Evolutionary conservation across 2,113 vertebrate genomes (phyloP), one percentile per base, ranked within the genome.

Genomic region (Dromiciops gliroides): DNA sequence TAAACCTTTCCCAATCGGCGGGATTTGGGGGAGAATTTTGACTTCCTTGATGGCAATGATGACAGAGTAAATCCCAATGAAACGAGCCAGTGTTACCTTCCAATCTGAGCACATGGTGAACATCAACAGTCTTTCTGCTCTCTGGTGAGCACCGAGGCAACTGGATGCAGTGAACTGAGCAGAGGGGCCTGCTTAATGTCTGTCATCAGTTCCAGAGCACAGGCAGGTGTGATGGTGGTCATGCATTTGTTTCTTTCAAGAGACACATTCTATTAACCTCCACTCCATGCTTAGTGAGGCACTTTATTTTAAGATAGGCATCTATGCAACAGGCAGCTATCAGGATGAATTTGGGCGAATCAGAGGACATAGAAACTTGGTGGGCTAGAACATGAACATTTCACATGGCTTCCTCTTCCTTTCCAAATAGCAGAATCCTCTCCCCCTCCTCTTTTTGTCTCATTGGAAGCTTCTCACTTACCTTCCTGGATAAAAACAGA

Each of bases 291-390:
- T 83, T 44, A 83, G 67, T 19, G 23, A n/a, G 8, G 67, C 31
- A 67, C 12, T 67, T 91, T 92, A 94, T 95, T 93, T 95, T 92
- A 95, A 95, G 49, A 3, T 28, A 92, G 93, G 56, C 11, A 56
- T 14, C 52, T 56, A 47, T 51, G 60, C 67, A 44, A 83, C n/a
- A 44, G 67, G 67, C 1, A 44, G n/a, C 5, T 37, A 44, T 83
- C 16, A 44, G 19, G 26, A 5, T 83, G 67, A 83, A 83, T 44
- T 83, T 83, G 67, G n/a, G 67, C 22, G 67, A 37, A 44, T 83
- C 67, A 44, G 44, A 83, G 37, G 6, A 19, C 16, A 22, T 4
- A 44, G 5, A 83, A n/a, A 44, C n/a, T 83, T 44, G 67, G 19
- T 83, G n/a, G 16, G 7, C n/a, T 44, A 83, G 67, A 44, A 44